Evolutionary conservation across 2,888 invertebrate genomes (phyloP), one percentile per base, ranked within the genome.

Genomic region (Cosmia trapezina): DNA sequence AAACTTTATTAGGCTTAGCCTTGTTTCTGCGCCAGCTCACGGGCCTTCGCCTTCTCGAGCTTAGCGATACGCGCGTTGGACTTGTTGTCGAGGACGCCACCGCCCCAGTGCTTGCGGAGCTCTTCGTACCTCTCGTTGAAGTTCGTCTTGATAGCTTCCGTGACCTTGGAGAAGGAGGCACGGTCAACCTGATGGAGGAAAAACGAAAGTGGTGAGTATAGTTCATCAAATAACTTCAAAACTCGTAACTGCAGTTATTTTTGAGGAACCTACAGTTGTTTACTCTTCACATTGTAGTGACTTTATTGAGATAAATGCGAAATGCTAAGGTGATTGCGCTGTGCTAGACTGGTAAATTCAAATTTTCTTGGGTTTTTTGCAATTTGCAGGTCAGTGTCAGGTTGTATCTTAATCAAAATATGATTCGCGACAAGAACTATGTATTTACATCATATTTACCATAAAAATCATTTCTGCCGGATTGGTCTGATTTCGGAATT

Each of bases 61-160:
- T 99, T 99, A 84, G 98, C 97, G 92, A 99, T 98, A 85, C 98
- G 98, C 43, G 99, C 99, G 90, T 98, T 98, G 87, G 99, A 99
- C 97, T 99, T 99, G 91, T 98, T 98, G 70, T 99, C 99, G 93
- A 99, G 97, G 78, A 98, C 96, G 93, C 99, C 99, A 95, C 99
- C 99, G 88, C 99, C 99, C 99, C 99, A 99, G 97, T 99, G 99
- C 91, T 98, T 97, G 90, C 99, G 97, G 93, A 99, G 98, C 97
- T 99, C 99, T 90, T 99, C 99, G 88, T 98, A 98, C 83, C 99
- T 98, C 91, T 99, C 99, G 94, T 99, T 99, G 97, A 99, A 99
- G 97, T 99, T 99, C 41, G 99, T 99, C 96, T 98, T 99, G 92
- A 99, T 98, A 33, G 98, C 98, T 94, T 99, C 99, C 76, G 99